These are phyloP conservation scores for Temnothorax nylanderi DNA, from an alignment of 1,140 invertebrate genomes.

Conservation along the genomic window DNA sequence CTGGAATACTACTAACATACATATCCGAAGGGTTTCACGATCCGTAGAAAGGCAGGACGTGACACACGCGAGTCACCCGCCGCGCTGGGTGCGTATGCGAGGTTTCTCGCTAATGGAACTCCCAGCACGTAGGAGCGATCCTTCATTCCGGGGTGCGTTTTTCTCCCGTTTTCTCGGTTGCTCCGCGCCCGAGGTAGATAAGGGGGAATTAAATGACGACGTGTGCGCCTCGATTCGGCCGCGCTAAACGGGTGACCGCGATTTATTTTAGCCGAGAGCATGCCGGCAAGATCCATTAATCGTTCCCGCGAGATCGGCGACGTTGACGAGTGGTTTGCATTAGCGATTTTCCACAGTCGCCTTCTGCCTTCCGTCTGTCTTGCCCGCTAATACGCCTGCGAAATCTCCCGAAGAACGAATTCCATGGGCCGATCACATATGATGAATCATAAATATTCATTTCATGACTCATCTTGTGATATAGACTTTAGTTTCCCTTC, in stretches of 20 bases:
- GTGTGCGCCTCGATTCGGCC: constrained; percentile 10
- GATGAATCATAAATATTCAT: not conserved
- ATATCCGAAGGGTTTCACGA: constrained; percentile 13
- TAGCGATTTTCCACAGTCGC: constrained; percentile 29
- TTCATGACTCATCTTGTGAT: not conserved
- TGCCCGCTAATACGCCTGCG: not conserved
- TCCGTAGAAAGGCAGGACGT: not conserved
- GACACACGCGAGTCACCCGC: constrained; percentile 14
- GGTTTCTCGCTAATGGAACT: constrained; percentile 32
- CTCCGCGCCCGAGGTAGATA: constrained; percentile 12
- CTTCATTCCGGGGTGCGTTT: constrained; percentile 39
- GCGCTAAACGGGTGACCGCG: constrained; percentile 35
- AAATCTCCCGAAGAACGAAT: not conserved
- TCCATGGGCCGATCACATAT: not conserved
- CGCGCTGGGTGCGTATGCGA: not conserved
- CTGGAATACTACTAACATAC: constrained; percentile 38
- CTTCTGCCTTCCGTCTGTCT: not conserved
- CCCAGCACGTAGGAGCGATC: constrained; percentile 39
- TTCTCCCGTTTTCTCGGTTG: constrained; percentile 23
- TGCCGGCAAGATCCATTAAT: constrained; percentile 55
- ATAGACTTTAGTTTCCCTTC: not conserved
- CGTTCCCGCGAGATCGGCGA: constrained; percentile 41
- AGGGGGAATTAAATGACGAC: constrained; percentile 50
- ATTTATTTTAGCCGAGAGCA: constrained; percentile 48
- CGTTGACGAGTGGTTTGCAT: constrained; percentile 59